phyloP scores from a whole-genome alignment of 2,888 invertebrate genomes.

The Xylota sylvarum region DNA sequence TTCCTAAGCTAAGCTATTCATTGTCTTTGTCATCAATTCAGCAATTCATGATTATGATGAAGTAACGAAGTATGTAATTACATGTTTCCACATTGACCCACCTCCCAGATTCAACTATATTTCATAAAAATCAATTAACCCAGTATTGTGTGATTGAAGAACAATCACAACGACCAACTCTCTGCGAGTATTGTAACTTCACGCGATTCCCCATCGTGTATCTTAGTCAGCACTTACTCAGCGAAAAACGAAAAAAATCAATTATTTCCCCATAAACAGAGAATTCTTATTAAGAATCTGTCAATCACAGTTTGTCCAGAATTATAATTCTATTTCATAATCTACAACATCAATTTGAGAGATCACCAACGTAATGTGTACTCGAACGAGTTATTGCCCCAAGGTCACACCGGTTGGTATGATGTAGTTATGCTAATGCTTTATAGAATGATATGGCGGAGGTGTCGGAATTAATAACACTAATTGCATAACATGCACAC shows the following conservation, averaged over 20 bases:
- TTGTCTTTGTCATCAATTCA: not conserved
- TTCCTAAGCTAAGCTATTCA: not conserved
- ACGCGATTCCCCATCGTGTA: not conserved
- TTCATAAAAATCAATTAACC: conserved; percentile 51
- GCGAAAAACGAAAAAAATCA: conserved; percentile 7
- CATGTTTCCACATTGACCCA: conserved; percentile 10
- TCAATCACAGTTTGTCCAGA: conserved; percentile 56
- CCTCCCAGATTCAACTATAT: conserved; percentile 4
- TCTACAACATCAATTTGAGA: conserved; percentile 37
- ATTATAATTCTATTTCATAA: conserved; percentile 66
- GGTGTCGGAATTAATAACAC: conserved; percentile 73
- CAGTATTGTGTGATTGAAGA: conserved; percentile 28
- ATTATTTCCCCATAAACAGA: conserved; percentile 44
- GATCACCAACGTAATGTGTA: conserved; percentile 39
- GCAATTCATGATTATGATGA: not conserved
- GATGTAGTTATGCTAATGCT: conserved; percentile 43
- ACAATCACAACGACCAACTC: conserved; percentile 19
- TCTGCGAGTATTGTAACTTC: not conserved
- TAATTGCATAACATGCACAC: conserved; percentile 63
- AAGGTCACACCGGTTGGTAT: conserved; percentile 36
- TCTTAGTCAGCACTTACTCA: conserved; percentile 39
- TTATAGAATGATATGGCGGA: conserved; percentile 43
- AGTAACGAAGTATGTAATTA: conserved; percentile 11
- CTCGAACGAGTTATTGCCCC: conserved; percentile 39
- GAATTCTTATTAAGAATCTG: conserved; percentile 65